These are phyloP conservation scores for Melitaea athalia DNA, from an alignment of 2,888 invertebrate species.

Conservation along the genomic window DNA sequence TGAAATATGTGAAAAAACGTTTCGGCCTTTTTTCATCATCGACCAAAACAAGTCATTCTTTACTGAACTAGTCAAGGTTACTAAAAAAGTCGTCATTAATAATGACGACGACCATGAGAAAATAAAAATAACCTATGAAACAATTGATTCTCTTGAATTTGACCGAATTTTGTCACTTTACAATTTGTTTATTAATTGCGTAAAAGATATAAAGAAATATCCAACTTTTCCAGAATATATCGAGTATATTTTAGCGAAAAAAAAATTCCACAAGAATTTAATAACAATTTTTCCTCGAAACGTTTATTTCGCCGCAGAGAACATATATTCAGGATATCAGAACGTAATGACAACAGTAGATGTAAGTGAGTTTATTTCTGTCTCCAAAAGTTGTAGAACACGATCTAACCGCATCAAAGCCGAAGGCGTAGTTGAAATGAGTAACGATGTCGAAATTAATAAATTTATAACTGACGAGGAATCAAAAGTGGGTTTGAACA, in stretches of 20 bases:
- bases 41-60: conserved; percentile 48
- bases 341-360: conserved; percentile 31
- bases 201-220: conserved; percentile 34
- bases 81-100: conserved; percentile 42
- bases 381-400: conserved; percentile 32
- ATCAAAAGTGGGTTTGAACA: neutral
- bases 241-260: conserved; percentile 38
- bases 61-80: conserved; percentile 39
- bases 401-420: conserved; percentile 44
- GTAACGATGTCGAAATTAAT: conserved; percentile 40
- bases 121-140: neutral
- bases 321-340: conserved; percentile 34
- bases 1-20: conserved; percentile 46
- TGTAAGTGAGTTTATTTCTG: conserved; percentile 38
- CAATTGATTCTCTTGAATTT: neutral
- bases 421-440: conserved; percentile 41
- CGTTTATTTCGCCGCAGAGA: conserved; percentile 17
- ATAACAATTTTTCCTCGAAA: conserved; percentile 41
- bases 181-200: conserved; percentile 40
- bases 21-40: conserved; percentile 46
- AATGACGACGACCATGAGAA: conserved; percentile 15
- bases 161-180: conserved; percentile 32
- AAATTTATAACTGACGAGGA: conserved; percentile 39
- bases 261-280: conserved; percentile 34
- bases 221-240: conserved; percentile 38